Evolutionary conservation across 2,797 vertebrate genomes (phyloP).

Genomic region (Menidia menidia): DNA sequence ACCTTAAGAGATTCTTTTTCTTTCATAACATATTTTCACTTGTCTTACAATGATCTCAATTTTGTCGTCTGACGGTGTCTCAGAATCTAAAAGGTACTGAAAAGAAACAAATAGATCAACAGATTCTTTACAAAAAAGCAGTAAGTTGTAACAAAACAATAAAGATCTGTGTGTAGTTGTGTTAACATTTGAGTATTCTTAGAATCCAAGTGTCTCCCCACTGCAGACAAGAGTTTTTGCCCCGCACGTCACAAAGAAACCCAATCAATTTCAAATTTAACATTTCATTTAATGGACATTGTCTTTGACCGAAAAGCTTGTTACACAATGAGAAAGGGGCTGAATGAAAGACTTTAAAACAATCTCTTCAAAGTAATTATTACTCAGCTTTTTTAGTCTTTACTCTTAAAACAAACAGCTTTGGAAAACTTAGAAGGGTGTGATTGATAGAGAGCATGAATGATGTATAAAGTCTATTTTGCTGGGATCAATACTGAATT

Average conservation of each 20-base stretch:
- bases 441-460: slow-evolving; percentile 88
- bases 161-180: background rate
- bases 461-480: slow-evolving; percentile 90
- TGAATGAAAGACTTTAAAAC: slow-evolving; percentile 78
- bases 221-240: slow-evolving; percentile 56
- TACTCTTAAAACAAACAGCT: slow-evolving; percentile 79
- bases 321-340: slow-evolving; percentile 78
- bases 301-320: slow-evolving; percentile 83
- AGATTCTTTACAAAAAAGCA: background rate
- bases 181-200: slow-evolving; percentile 30
- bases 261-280: slow-evolving; percentile 84
- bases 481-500: slow-evolving; percentile 85
- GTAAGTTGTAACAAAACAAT: background rate
- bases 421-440: slow-evolving; percentile 81
- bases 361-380: slow-evolving; percentile 83
- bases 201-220: slow-evolving; percentile 55
- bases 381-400: slow-evolving; percentile 71
- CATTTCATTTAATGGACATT: slow-evolving; percentile 77
- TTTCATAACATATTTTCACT: slow-evolving; percentile 26
- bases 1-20: slow-evolving; percentile 44
- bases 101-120: background rate
- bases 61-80: background rate
- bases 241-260: slow-evolving; percentile 62
- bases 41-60: slow-evolving; percentile 21
- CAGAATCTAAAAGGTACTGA: background rate